phyloP scores from a whole-genome alignment of 2,888 invertebrate genomes.

The Hydrotaea cyrtoneurina region DNA sequence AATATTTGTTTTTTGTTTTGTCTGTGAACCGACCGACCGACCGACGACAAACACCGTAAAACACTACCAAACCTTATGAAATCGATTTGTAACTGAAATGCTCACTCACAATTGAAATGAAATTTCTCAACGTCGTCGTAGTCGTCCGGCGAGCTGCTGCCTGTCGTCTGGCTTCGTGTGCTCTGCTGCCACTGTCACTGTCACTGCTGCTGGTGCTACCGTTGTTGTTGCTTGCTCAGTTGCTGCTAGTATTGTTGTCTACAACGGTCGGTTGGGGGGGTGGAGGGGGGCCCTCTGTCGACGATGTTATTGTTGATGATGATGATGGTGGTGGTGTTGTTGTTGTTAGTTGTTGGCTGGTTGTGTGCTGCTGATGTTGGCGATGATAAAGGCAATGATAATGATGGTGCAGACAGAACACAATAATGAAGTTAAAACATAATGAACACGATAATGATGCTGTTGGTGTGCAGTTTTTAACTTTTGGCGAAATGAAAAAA shows the following conservation, averaged over 20 bases:
- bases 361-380: not conserved
- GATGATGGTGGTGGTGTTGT: slow-evolving; percentile 37
- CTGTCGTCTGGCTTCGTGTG: slow-evolving; percentile 11
- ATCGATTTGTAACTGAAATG: slow-evolving; percentile 78
- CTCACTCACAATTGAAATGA: slow-evolving; percentile 76
- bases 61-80: slow-evolving; percentile 78
- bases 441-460: slow-evolving; percentile 7
- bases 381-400: slow-evolving; percentile 1
- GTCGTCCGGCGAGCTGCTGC: slow-evolving; percentile 40
- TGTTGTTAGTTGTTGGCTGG: not conserved
- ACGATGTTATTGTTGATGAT: slow-evolving; percentile 14
- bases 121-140: slow-evolving; percentile 74
- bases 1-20: slow-evolving; percentile 67
- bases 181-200: slow-evolving; percentile 19
- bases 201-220: slow-evolving; percentile 16
- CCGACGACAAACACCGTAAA: slow-evolving; percentile 76
- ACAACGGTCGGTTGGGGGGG: too few relatives aligned
- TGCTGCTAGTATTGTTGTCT: not conserved
- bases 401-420: too few relatives aligned
- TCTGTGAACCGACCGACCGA: slow-evolving; percentile 42
- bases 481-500: slow-evolving; percentile 9
- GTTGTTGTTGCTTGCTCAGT: not conserved
- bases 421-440: not conserved
- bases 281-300: not conserved
- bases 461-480: slow-evolving; percentile 28